Conservation (phyloP, 1,140 invertebrate species). For the roundworm (Caenorhabditis elegans) region WBcel235 BX284604.4:6912001-6912500, state of each 20-base stretch:
- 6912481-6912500: neutral
- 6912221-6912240: neutral
- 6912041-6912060: constrained; percentile 95
- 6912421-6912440: neutral
- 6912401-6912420: neutral
- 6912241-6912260: constrained; percentile 1
- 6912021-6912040: constrained; percentile 82
- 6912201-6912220: neutral
- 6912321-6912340: neutral
- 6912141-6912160: constrained; percentile 88
- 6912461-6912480: neutral
- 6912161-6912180: constrained; percentile 89
- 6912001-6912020: constrained; percentile 84
- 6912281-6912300: neutral
- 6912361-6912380: constrained; percentile 8
- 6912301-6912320: constrained; percentile 10
- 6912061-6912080: constrained; percentile 78
- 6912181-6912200: constrained; percentile 6
- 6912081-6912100: constrained; percentile 79
- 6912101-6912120: constrained; percentile 89
- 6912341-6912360: neutral
- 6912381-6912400: neutral
- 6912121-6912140: constrained; percentile 81
- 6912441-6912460: neutral
- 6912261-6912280: neutral